Base-by-base conservation (phyloP, 2,797 vertebrate genomes). In the Ptychadena robeensis region DNA sequence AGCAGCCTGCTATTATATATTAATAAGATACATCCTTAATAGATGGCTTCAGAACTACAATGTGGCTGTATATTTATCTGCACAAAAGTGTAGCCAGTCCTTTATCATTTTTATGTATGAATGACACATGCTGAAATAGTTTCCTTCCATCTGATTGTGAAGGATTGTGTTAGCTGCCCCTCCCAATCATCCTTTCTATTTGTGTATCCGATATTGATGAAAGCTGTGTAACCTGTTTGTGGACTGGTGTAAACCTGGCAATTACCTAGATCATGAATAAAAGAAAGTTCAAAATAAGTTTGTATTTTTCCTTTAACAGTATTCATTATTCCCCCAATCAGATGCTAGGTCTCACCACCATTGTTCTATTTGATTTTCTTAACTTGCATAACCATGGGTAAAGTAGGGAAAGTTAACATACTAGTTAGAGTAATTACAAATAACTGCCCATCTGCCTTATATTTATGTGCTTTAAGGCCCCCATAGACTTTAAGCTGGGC, bases 181-280 rank as follows among this genome's bases (percentile, higher is more conserved):
- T 61, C 72, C 72, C 53, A 34, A 11, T 2, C n/a, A 40, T 38
- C 34, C 15, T 28, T 1, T 25, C 64, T 2, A 6, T 69, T 69
- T 67, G n/a, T 8, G 30, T 38, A 3, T 74, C 22, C 57, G 48
- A 59, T 68, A 82, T 37, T 27, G 11, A 15, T 34, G 2, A 11
- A 66, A 68, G 65, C 73, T 48, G 80, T 70, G 18, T 22, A 82
- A 82, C 73, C 80, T 76, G 73, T 76, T 69, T 75, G 2, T 28
- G 9, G 11, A 27, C 48, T 44, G 15, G 40, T 48, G 3, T 48
- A 48, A 4, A 48, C 44, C 44, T 22, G 44, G 22, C 44, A 8
- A 18, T 53, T 22, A 2, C 44, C 18, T 44, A 6, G 5, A 22
- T 22, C 22, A 7, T 15, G 18, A 1, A n/a, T n/a, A n/a, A n/a